Conservation (phyloP, 2,797 vertebrate species). For the Gobionotothen gibberifrons region DNA sequence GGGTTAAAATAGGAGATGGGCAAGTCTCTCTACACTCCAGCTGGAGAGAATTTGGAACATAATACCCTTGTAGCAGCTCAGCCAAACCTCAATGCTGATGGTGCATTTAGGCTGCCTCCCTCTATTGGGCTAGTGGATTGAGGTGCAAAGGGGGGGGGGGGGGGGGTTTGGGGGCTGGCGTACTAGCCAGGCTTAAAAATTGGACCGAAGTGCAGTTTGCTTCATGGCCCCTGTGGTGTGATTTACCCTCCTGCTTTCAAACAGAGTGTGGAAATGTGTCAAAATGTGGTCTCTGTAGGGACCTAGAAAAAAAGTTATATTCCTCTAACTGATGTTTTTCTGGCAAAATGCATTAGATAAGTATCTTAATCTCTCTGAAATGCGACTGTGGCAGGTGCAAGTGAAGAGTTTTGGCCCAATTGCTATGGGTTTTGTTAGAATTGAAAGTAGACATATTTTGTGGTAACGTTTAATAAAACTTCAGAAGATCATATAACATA, state of each 20-base stretch:
- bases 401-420: constrained; percentile 51
- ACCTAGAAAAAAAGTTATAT: constrained; percentile 45
- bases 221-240: constrained; percentile 74
- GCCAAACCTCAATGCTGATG: constrained; percentile 76
- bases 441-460: constrained; percentile 43
- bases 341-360: constrained; percentile 67
- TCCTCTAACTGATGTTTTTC: constrained; percentile 54
- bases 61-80: constrained; percentile 75
- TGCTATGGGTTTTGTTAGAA: constrained; percentile 34
- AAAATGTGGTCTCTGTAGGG: constrained; percentile 75
- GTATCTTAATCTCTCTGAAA: constrained; percentile 74
- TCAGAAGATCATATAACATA: constrained; percentile 38
- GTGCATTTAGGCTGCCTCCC: constrained; percentile 70
- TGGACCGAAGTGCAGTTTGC: constrained; percentile 75
- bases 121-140: constrained; percentile 66
- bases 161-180: constrained; percentile 3
- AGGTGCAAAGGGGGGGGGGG: constrained; percentile 39
- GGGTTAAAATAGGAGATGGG: constrained; percentile 62
- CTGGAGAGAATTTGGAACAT: constrained; percentile 83
- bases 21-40: constrained; percentile 66
- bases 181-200: constrained; percentile 70
- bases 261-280: constrained; percentile 82
- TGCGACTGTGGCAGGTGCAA: constrained; percentile 64
- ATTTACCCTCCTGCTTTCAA: constrained; percentile 81
- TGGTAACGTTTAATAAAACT: constrained; percentile 43